Evolutionary conservation across 2,888 invertebrate species (phyloP), one percentile per base, ranked within the genome.

Genomic region (Archips crataeganus): DNA sequence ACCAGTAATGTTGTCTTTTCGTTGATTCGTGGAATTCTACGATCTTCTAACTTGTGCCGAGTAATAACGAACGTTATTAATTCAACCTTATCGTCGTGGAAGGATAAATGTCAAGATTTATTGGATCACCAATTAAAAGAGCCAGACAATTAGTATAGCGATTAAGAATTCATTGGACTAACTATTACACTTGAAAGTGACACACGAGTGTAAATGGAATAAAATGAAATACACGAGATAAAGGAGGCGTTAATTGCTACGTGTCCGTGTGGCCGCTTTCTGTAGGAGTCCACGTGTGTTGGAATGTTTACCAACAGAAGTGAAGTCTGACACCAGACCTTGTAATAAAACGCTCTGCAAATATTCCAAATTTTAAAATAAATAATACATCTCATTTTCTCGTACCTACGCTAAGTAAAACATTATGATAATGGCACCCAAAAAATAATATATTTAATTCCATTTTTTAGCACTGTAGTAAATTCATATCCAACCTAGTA

Each of bases 131-230:
- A 74, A 74, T 74, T 74, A 74, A 74, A 60, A 42, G 60, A 54
- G 47, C 32, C 68, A 49, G 73, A 69, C 69, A 85, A 90, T 89
- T 87, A 88, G 82, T 80, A 78, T 79, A 82, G 84, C 84, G 84
- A 88, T 88, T 85, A 83, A 84, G 85, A 85, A 83, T 82, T 86
- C 87, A 86, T 87, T 85, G 84, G 76, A 84, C 80, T 83, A 83
- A 86, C 83, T 87, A 86, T 85, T 86, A 82, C 81, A 81, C 75
- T 75, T 67, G 73, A 15, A 15, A 76, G 79, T 81, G 86, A 84
- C 83, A 81, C 81, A 78, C 78, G 81, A 83, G 84, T 81, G 83
- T 82, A 82, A 82, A 84, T 82, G 82, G 79, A 79, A 86, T 85
- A 80, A 82, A 87, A 85, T 85, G 81, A 80, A 82, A 82, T 80